Conservation (phyloP, 2,797 vertebrate genomes). For the Pseudochirops corinnae region DNA sequence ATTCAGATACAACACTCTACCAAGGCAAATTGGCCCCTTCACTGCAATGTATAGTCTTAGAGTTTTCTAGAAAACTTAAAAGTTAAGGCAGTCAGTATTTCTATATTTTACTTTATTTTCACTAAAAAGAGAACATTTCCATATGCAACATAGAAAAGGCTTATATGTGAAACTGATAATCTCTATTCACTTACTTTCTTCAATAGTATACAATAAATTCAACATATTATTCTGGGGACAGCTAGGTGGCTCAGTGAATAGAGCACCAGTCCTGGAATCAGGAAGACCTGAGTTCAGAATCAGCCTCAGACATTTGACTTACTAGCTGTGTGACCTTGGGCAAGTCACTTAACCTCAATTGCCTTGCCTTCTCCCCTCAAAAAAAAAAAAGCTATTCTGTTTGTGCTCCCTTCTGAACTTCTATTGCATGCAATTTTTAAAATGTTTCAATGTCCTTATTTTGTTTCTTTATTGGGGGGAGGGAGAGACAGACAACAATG, state of each 20-base stretch:
- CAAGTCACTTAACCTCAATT: too few species aligned
- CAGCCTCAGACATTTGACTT: too few species aligned
- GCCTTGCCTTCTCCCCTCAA: too few species aligned
- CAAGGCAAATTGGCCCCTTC: background rate
- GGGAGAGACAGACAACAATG: background rate
- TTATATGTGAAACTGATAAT: background rate
- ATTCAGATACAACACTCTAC: background rate
- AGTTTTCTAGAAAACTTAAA: background rate
- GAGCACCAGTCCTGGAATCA: too few species aligned
- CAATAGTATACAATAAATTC: background rate
- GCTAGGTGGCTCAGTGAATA: too few species aligned
- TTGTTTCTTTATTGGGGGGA: background rate
- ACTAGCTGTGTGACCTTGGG: too few species aligned
- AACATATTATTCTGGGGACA: background rate
- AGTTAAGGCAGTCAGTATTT: background rate
- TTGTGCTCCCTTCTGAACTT: background rate
- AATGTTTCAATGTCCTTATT: background rate
- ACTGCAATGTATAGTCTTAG: background rate
- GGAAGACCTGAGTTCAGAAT: too few species aligned
- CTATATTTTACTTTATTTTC: background rate
- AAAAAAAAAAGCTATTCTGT: background rate
- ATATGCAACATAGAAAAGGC: background rate
- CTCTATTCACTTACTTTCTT: background rate
- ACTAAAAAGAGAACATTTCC: background rate
- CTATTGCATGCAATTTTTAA: background rate